Base-by-base conservation (phyloP, 2,113 vertebrate genomes). In the Glaucidium brasilianum region DNA sequence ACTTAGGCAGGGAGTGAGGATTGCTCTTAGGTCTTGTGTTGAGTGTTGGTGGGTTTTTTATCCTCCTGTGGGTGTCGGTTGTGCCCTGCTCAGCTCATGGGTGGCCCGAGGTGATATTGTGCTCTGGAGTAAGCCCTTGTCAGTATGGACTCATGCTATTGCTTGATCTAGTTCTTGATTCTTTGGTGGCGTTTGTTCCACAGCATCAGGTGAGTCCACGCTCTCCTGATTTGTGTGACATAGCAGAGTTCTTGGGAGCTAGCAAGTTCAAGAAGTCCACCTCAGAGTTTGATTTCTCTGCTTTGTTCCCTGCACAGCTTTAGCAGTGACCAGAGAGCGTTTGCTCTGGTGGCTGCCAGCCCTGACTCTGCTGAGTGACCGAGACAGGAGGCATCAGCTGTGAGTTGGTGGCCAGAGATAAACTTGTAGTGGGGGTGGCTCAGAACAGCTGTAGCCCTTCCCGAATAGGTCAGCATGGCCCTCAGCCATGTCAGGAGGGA, bases 181-280 rank as follows among this genome's bases (percentile, higher is more conserved):
- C 13, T 83, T 52, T 20, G 12, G 27, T 23, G 29, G 10, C 25
- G 8, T 3, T 72, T n/a, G 18, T 55, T 76, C 75, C 58, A 80
- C 68, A 71, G 47, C 25, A 18, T 3, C 0, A 13, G 8, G 32
- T 6, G 21, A 52, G 18, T 18, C 41, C 1, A 0, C 0, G 0
- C 41, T 66, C 5, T 34, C 15, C 45, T 45, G 45, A n/a, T 50
- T 32, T 0, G 0, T 23, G 8, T 64, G 63, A 13, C 0, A 1
- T 34, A 56, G 63, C 52, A 52, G 56, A 81, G 53, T 27, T 49
- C 34, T 81, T 1, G 1, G 37, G 82, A 79, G 12, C 10, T 23
- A 32, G 11, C 16, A 29, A 12, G 22, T 27, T 32, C 17, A 32
- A 34, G 41, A 50, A 85, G 5, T 20, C 39, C 25, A 9, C n/a